Percentiles rank a stretch among this genome's conserved stretches.
Evolutionary conservation across 1,140 invertebrate genomes (phyloP).

Genomic region (Dendroctonus valens): DNA sequence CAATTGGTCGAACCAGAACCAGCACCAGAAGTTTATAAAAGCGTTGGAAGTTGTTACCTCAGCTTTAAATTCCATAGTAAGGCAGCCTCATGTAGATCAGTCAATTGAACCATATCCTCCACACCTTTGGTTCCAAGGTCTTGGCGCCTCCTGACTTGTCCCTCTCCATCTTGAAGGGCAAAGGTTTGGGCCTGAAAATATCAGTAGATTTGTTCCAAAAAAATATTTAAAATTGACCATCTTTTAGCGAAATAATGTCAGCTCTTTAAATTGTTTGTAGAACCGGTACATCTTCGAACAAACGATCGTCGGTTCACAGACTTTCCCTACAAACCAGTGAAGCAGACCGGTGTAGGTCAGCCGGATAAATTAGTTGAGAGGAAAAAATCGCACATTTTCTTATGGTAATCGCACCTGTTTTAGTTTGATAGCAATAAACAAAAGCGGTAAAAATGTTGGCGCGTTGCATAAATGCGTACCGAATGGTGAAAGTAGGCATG

Average conservation of each 20-base stretch:
- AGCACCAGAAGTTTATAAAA: no score
- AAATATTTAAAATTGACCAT: no score
- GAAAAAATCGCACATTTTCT: slow-evolving; percentile 1
- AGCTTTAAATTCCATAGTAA: slow-evolving; percentile 90
- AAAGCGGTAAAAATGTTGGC: no score
- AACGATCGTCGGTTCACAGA: background rate
- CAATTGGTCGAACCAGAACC: no score
- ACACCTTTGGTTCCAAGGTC: slow-evolving; percentile 84
- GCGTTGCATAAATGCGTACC: no score
- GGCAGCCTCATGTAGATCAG: slow-evolving; percentile 88
- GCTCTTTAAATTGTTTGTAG: background rate
- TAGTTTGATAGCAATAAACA: background rate
- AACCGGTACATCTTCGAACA: background rate
- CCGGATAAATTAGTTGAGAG: slow-evolving; percentile 4
- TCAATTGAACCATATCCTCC: slow-evolving; percentile 88
- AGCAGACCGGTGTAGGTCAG: slow-evolving; percentile 5
- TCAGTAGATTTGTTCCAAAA: no score
- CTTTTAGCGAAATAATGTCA: no score
- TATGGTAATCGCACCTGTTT: background rate
- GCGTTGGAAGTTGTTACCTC: no score
- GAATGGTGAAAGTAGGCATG: no score
- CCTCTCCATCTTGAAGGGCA: slow-evolving; percentile 79
- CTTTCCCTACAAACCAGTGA: slow-evolving; percentile 12
- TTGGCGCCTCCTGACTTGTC: slow-evolving; percentile 73
- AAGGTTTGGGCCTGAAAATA: slow-evolving; percentile 71